Conservation (phyloP, 2,797 vertebrate genomes). For the Cetoscarus ocellatus region DNA sequence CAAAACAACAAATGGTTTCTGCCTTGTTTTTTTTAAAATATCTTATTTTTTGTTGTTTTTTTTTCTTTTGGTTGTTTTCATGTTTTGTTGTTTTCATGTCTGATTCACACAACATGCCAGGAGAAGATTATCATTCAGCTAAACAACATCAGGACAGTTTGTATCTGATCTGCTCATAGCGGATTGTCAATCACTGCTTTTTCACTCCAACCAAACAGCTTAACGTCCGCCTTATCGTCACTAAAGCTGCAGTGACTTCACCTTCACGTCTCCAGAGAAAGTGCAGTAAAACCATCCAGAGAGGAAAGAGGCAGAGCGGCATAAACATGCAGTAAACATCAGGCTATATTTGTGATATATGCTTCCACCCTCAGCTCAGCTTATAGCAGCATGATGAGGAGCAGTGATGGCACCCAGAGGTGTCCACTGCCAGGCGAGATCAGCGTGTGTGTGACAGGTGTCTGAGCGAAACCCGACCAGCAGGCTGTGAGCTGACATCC, state of each 20-base stretch:
- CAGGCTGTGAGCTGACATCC: conserved; percentile 11
- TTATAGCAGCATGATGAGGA: background rate
- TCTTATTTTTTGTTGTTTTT: too few species aligned
- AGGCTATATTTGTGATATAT: background rate
- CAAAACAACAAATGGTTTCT: too few species aligned
- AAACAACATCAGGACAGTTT: background rate
- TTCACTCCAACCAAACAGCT: background rate
- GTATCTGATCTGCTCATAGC: background rate
- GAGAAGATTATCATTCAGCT: too few species aligned
- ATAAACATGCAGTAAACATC: background rate
- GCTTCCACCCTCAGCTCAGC: background rate
- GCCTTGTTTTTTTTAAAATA: too few species aligned
- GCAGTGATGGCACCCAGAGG: conserved; percentile 6
- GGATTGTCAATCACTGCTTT: background rate
- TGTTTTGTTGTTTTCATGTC: too few species aligned
- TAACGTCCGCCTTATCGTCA: background rate
- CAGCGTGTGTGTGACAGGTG: conserved; percentile 15
- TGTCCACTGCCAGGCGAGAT: conserved; percentile 26
- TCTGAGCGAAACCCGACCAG: conserved; percentile 13
- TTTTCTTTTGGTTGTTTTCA: too few species aligned
- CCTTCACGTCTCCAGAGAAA: background rate
- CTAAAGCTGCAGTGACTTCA: background rate
- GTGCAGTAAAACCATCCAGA: background rate
- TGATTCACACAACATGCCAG: too few species aligned
- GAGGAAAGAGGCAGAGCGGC: background rate